A percentile compares a stretch with the other conserved stretches of the same genome.
These are phyloP conservation scores for Atta texana DNA, from an alignment of 1,140 invertebrate genomes.

Conservation along the genomic window DNA sequence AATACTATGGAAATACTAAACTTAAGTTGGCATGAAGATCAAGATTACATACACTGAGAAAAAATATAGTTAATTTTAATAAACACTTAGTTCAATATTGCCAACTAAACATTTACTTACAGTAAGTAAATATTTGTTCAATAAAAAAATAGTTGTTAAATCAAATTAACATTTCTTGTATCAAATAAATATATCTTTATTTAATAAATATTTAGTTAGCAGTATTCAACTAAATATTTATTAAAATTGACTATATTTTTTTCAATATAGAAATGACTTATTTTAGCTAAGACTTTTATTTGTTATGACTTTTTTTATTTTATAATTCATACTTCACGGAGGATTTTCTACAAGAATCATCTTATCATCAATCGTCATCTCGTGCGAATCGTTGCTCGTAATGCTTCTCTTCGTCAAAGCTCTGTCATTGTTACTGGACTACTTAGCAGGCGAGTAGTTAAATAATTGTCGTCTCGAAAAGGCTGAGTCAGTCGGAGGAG, in stretches of 20 bases:
- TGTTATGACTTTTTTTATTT: neutral
- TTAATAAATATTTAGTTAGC: too few species aligned
- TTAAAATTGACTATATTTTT: too few species aligned
- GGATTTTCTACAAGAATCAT: neutral
- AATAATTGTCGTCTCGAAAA: slow-evolving; percentile 22
- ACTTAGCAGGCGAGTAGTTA: slow-evolving; percentile 40
- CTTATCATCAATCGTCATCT: neutral
- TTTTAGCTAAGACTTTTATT: neutral
- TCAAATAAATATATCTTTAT: too few species aligned
- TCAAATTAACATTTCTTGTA: too few species aligned
- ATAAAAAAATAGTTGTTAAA: too few species aligned
- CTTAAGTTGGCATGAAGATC: neutral
- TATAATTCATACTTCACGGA: neutral
- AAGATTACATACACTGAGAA: neutral
- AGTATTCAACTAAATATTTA: too few species aligned
- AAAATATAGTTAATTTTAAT: too few species aligned
- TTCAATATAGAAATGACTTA: neutral
- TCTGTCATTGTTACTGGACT: slow-evolving; percentile 29
- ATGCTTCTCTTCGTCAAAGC: slow-evolving; percentile 19
- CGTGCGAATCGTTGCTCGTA: neutral
- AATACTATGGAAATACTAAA: neutral
- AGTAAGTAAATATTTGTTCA: too few species aligned
- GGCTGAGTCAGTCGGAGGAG: slow-evolving; percentile 28
- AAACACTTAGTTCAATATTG: too few species aligned
- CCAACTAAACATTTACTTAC: too few species aligned